Evolutionary conservation across 2,113 vertebrate genomes (phyloP).

Genomic region (Herpailurus yagouaroundi): DNA sequence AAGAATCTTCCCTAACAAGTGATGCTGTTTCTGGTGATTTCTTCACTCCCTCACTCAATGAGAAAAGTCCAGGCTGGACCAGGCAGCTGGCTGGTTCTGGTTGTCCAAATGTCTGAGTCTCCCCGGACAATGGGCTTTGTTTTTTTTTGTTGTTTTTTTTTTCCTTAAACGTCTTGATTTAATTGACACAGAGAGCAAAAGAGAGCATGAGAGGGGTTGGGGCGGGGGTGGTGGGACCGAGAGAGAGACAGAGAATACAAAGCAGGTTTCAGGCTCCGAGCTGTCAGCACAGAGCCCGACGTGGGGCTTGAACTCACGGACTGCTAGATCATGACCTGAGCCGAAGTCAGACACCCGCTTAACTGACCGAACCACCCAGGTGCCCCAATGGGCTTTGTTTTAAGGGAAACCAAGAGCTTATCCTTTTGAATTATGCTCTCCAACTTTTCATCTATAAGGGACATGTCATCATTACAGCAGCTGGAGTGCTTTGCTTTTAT

Average conservation of each 20-base stretch:
- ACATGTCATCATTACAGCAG: not conserved
- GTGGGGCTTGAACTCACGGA: no score
- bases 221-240: no score
- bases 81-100: not conserved
- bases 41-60: not conserved
- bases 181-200: no score
- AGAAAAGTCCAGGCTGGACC: not conserved
- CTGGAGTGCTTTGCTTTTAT: not conserved
- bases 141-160: no score
- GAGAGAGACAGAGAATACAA: no score
- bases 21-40: not conserved
- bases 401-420: not conserved
- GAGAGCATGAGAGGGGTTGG: no score
- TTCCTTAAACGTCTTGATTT: no score
- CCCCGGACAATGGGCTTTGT: not conserved
- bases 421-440: not conserved
- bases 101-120: not conserved
- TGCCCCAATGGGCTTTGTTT: not conserved
- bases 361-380: no score
- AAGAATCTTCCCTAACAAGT: not conserved
- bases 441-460: not conserved
- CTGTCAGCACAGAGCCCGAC: no score
- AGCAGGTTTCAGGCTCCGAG: no score
- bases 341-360: no score
- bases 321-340: no score